Percentiles rank a stretch among this genome's conserved stretches.
phyloP scores from a whole-genome alignment of 2,888 invertebrate species.

The Leptopilina syphax region DNA sequence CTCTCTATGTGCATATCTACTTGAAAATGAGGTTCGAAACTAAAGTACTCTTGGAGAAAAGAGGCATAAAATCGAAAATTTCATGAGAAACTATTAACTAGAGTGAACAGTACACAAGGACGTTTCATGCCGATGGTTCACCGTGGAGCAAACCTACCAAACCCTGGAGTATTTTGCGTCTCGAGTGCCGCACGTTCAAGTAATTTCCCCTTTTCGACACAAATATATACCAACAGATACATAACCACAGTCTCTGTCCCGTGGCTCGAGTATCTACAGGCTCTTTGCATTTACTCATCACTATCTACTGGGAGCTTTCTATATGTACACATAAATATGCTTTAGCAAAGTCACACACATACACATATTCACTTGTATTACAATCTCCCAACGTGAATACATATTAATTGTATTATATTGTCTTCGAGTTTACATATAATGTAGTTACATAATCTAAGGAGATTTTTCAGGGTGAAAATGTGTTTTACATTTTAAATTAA shows the following conservation, averaged over 20 bases:
- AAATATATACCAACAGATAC: conserved; percentile 1
- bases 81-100: conserved; percentile 20
- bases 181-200: conserved; percentile 27
- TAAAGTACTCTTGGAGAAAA: too few species aligned
- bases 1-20: too few species aligned
- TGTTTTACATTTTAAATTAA: too few species aligned
- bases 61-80: not conserved
- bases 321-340: conserved; percentile 22
- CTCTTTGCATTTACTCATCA: conserved; percentile 15
- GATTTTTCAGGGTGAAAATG: too few species aligned
- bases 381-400: not conserved
- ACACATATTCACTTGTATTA: not conserved
- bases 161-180: conserved; percentile 23
- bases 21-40: too few species aligned
- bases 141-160: not conserved
- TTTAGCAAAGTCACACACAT: not conserved
- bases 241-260: conserved; percentile 15
- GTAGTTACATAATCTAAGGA: too few species aligned
- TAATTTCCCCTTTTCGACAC: conserved; percentile 36
- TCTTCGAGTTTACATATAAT: too few species aligned
- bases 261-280: conserved; percentile 17
- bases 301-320: not conserved
- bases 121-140: conserved; percentile 7
- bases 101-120: not conserved
- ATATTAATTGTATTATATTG: not conserved